phyloP scores from a whole-genome alignment of 2,113 vertebrate species.

The Thymallus thymallus region DNA sequence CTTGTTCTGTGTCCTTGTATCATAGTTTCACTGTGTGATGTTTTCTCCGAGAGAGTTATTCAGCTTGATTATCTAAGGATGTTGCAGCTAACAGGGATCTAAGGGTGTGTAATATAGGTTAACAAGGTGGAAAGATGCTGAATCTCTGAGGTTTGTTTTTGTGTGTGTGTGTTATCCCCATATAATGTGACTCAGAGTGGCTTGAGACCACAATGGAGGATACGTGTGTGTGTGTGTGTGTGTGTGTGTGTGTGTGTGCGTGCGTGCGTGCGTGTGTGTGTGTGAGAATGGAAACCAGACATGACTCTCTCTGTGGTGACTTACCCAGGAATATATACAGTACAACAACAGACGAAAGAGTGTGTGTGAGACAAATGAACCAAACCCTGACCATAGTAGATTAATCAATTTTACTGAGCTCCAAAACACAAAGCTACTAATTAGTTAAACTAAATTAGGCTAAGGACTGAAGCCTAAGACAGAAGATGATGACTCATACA shows the following conservation, averaged over 20 bases:
- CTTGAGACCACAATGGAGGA: conserved; percentile 16
- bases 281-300: conserved; percentile 30
- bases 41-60: background rate
- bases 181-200: background rate
- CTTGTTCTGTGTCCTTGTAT: too few relatives aligned
- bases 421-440: conserved; percentile 42
- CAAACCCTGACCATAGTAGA: conserved; percentile 46
- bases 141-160: background rate
- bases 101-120: too few relatives aligned
- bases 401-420: conserved; percentile 28
- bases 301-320: conserved; percentile 3
- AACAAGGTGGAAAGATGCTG: background rate
- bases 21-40: too few relatives aligned
- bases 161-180: conserved; percentile 2
- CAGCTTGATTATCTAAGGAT: conserved; percentile 11
- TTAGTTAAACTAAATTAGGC: conserved; percentile 45
- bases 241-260: conserved; percentile 9
- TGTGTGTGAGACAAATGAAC: conserved; percentile 29
- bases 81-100: too few relatives aligned
- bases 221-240: too few relatives aligned
- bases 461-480: conserved; percentile 5
- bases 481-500: too few relatives aligned
- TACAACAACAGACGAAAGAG: background rate
- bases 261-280: background rate
- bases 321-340: conserved; percentile 15